These are phyloP conservation scores for Alauda arvensis DNA, from an alignment of 2,797 vertebrate genomes.

Conservation along the genomic window DNA sequence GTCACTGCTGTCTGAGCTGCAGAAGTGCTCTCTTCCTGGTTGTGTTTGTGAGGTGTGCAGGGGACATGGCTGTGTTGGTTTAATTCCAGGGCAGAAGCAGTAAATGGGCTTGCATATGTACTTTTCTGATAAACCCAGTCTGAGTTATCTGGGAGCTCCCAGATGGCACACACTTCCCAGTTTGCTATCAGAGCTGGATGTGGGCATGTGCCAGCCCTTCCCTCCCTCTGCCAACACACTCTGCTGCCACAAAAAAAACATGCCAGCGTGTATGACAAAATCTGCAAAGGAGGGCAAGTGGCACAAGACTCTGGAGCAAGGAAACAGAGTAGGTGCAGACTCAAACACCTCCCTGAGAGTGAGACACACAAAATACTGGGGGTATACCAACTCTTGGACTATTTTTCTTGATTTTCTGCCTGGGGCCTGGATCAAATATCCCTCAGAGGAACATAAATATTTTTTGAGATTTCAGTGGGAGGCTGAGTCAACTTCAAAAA, in stretches of 20 bases:
- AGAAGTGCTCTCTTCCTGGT: background rate
- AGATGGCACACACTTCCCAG: background rate
- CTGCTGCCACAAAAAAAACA: background rate
- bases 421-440: background rate
- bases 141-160: background rate
- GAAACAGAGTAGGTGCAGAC: background rate
- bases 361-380: background rate
- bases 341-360: background rate
- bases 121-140: background rate
- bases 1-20: background rate
- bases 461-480: background rate
- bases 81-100: background rate
- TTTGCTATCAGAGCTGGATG: background rate
- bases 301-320: background rate
- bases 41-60: background rate
- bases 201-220: background rate
- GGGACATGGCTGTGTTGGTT: background rate
- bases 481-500: background rate
- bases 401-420: background rate
- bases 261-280: fast-evolving
- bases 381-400: background rate
- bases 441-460: background rate
- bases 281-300: background rate
- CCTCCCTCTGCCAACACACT: background rate
- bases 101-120: background rate